phyloP scores from a whole-genome alignment of 2,888 invertebrate genomes.

The Cylindroiulus punctatus region DNA sequence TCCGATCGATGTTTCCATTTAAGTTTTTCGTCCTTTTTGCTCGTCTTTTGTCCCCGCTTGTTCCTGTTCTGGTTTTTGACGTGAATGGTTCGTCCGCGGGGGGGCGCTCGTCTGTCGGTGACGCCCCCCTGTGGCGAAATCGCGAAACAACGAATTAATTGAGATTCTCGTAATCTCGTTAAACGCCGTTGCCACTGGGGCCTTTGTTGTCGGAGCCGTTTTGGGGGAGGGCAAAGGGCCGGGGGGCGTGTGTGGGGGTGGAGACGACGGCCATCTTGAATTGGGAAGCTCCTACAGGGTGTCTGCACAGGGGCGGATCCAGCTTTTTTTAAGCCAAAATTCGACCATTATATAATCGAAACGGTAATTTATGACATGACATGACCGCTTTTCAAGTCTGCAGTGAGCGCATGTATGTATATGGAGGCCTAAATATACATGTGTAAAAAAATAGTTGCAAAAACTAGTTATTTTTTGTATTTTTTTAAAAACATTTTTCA shows the following conservation, averaged over 20 bases:
- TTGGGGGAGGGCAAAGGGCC: background rate
- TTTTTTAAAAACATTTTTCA: too few species aligned
- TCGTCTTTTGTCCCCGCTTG: background rate
- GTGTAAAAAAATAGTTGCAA: too few species aligned
- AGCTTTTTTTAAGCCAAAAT: too few species aligned
- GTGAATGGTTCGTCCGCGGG: background rate
- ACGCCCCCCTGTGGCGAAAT: conserved; percentile 45
- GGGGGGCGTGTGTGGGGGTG: background rate
- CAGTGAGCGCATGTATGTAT: too few species aligned
- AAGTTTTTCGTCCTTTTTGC: background rate
- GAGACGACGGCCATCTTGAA: background rate
- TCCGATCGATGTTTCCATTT: background rate
- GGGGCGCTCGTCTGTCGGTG: conserved; percentile 47
- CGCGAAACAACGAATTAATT: conserved; percentile 50
- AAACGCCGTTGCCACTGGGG: background rate
- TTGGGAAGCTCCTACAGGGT: too few species aligned
- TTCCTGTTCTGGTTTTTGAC: background rate
- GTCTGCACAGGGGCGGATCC: too few species aligned
- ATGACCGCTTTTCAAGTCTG: too few species aligned
- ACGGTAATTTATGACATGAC: too few species aligned
- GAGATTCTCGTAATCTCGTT: conserved; percentile 55
- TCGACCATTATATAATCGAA: too few species aligned
- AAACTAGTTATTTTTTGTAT: too few species aligned
- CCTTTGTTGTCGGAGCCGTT: background rate
- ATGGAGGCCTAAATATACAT: too few species aligned